Evolutionary conservation across 2,113 vertebrate genomes (phyloP).

Genomic region (Lasiurus borealis): DNA sequence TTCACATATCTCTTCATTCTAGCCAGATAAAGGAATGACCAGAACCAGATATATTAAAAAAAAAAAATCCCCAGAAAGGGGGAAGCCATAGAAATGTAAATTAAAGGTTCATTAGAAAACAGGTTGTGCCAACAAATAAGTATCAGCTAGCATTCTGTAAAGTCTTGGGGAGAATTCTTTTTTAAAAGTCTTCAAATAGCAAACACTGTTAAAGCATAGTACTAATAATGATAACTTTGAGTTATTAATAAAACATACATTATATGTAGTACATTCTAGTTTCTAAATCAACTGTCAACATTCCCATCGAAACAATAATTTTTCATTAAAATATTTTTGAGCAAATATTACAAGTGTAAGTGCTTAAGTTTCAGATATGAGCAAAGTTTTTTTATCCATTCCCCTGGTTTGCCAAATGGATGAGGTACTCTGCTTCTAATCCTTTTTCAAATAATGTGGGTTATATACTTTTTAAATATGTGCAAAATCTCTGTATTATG

Average conservation of each 20-base stretch:
- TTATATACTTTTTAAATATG: neutral
- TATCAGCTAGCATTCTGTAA: neutral
- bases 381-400: neutral
- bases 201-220: neutral
- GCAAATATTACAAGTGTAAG: neutral
- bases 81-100: neutral
- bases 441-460: neutral
- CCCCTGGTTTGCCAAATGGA: neutral
- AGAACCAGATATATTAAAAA: neutral
- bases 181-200: neutral
- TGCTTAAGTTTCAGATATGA: neutral
- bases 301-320: conserved; percentile 1
- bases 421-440: neutral
- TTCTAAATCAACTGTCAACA: conserved; percentile 8
- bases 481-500: neutral
- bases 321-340: neutral
- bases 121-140: neutral
- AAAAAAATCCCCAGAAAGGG: neutral
- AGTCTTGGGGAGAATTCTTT: neutral
- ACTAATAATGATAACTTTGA: neutral
- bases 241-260: neutral
- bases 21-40: neutral
- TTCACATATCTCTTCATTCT: conserved; percentile 25
- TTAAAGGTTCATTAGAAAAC: neutral
- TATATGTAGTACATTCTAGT: neutral